phyloP scores from a whole-genome alignment of 2,888 invertebrate species.

The Neoascia interrupta region DNA sequence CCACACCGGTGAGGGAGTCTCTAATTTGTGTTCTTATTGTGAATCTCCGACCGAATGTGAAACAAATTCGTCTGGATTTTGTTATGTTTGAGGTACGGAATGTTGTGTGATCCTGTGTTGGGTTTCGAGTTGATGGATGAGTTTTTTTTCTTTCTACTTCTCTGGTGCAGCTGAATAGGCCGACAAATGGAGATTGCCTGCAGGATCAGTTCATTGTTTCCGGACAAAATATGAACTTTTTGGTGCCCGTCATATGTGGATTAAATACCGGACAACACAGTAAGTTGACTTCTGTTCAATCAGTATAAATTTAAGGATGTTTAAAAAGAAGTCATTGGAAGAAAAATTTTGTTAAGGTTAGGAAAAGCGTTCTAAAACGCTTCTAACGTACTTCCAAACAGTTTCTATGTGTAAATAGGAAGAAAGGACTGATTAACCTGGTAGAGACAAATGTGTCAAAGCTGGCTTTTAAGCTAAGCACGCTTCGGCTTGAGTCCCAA shows the following conservation, averaged over 20 bases:
- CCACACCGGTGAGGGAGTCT: constrained; percentile 82
- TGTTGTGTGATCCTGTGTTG: too few species aligned
- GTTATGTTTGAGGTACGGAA: constrained; percentile 84
- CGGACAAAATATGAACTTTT: constrained; percentile 85
- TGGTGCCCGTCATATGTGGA: constrained; percentile 87
- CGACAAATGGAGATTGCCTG: constrained; percentile 85
- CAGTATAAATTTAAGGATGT: too few species aligned
- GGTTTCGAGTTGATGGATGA: not conserved
- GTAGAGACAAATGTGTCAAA: too few species aligned
- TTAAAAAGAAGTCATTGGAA: too few species aligned
- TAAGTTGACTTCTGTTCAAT: constrained; percentile 78
- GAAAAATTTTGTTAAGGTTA: too few species aligned
- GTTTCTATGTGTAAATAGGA: too few species aligned
- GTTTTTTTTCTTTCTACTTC: not conserved
- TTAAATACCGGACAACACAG: constrained; percentile 88
- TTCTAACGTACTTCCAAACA: too few species aligned
- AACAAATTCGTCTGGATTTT: constrained; percentile 87
- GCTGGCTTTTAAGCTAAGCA: too few species aligned
- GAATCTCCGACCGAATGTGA: constrained; percentile 82
- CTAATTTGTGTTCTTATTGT: constrained; percentile 85
- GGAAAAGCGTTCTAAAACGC: too few species aligned
- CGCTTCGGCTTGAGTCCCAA: too few species aligned
- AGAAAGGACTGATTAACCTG: too few species aligned
- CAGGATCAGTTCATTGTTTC: constrained; percentile 86
- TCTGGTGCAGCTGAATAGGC: constrained; percentile 83